Evolutionary conservation across 1,140 invertebrate genomes (phyloP), one percentile per base, ranked within the genome.

Genomic region (Orussus abietinus): DNA sequence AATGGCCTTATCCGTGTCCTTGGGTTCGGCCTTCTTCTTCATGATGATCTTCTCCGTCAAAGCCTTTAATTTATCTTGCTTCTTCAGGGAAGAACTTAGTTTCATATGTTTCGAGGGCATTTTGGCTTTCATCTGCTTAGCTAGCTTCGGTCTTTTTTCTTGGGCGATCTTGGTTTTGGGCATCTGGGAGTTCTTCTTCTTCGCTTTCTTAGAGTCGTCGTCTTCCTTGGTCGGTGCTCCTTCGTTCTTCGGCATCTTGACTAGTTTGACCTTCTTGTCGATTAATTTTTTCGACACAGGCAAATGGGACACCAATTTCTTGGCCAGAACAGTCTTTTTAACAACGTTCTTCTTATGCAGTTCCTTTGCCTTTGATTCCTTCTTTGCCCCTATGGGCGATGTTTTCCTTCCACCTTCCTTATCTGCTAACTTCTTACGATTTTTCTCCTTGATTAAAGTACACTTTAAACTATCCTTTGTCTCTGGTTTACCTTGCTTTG

Each of bases 181-280:
- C 6, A 49, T 19, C 28, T 20, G 29, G 6, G 42, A 13, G 20
- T 51, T 47, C 9, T 64, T 64, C 38, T 59, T 66, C 22, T 54
- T 64, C 12, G 37, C 29, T 22, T 59, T 59, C 25, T 49, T 41
- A 21, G 40, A 26, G 7, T 59, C 51, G 4, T 61, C 55, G 6
- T 59, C 59, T 1, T 59, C 55, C 4, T 38, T 45, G 4, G 43
- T 32, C 2, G 39, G 10, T 17, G 43, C 31, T 19, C 61, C 55
- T 22, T 51, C 49, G n/a, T 49, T 48, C 53, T 22, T 51, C 59
- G 5, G 57, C 34, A 13, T 51, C 22, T 70, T 72, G 52, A 67
- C 63, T 67, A 71, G 59, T 26, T 71, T 74, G 39, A 66, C 53
- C 54, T 72, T 72, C 33, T 70, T 74, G 42, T 67, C 64, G 6